These are phyloP conservation scores for Drosophila cognata DNA, from an alignment of 2,888 invertebrate genomes.

Conservation along the genomic window DNA sequence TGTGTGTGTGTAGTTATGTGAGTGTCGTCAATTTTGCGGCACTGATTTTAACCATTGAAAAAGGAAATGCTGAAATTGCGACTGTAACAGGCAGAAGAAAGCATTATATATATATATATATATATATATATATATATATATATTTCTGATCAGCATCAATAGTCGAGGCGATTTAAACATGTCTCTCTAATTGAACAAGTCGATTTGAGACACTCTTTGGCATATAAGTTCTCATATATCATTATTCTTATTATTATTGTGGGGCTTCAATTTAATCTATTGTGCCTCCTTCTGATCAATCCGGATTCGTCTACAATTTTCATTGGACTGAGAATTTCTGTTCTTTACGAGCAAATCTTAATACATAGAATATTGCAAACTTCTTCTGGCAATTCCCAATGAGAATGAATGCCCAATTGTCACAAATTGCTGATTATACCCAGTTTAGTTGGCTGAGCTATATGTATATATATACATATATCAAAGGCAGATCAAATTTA, in stretches of 20 bases:
- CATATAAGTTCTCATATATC: background rate
- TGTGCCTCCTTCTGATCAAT: background rate
- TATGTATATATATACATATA: background rate
- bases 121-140: background rate
- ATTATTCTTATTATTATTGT: background rate
- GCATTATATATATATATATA: background rate
- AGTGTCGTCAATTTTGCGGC: background rate
- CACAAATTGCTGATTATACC: background rate
- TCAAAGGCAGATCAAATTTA: background rate
- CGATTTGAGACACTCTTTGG: background rate
- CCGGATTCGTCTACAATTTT: background rate
- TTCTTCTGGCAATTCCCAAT: background rate
- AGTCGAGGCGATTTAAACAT: background rate
- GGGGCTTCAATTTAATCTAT: no score
- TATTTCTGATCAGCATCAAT: background rate
- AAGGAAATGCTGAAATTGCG: background rate
- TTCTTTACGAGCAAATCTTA: background rate
- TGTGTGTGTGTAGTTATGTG: background rate
- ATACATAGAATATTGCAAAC: background rate
- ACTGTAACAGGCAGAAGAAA: background rate
- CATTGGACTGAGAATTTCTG: background rate
- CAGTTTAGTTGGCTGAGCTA: background rate
- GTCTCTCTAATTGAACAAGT: background rate
- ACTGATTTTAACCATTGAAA: background rate
- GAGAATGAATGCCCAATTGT: no score